Base-by-base conservation (phyloP, 2,888 invertebrate species). In the Cephus nigrinus region DNA sequence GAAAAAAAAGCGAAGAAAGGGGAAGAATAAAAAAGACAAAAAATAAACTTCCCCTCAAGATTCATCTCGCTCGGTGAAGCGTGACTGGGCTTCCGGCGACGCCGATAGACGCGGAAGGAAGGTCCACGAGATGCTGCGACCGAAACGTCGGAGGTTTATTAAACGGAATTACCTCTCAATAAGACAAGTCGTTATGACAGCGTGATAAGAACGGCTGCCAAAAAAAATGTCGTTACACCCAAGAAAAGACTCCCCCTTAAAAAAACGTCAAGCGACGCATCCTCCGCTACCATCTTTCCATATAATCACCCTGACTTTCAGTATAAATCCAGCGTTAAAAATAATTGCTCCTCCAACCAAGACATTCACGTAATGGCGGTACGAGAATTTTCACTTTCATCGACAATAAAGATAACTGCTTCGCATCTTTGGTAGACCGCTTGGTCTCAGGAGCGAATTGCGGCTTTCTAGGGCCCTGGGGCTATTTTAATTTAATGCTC, bases 311-410 rank as follows among this genome's bases (percentile, higher is more conserved):
- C 23, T 55, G 55, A 23, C 55, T 55, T 23, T 55, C 55, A 0
- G 23, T 55, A 55, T 55, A 55, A 55, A 55, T 55, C 2, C 55
- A 23, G 71, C 36, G 36, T 76, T 35, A 34, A 76, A 36, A 76
- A 76, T 72, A 76, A 76, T 76, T 76, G 71, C 76, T 73, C n/a
- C 34, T 23, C n/a, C 40, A 9, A 73, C 40, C 23, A 36, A 76
- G 55, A 68, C 15, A 33, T 3, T 68, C 36, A 34, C 69, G 40
- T 33, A 68, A 76, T 68, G 33, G 73, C 55, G 35, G 68, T 73
- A 76, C 76, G 76, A 76, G 73, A 34, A 76, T 76, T 76, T 76
- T 76, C 76, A 40, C 76, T 76, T 76, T 76, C 76, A n/a, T 55
- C 68, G 68, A 76, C 73, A 72, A 76, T 76, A 55, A 73, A 76